phyloP scores from a whole-genome alignment of 2,797 vertebrate species.

The Loriculus beryllinus region DNA sequence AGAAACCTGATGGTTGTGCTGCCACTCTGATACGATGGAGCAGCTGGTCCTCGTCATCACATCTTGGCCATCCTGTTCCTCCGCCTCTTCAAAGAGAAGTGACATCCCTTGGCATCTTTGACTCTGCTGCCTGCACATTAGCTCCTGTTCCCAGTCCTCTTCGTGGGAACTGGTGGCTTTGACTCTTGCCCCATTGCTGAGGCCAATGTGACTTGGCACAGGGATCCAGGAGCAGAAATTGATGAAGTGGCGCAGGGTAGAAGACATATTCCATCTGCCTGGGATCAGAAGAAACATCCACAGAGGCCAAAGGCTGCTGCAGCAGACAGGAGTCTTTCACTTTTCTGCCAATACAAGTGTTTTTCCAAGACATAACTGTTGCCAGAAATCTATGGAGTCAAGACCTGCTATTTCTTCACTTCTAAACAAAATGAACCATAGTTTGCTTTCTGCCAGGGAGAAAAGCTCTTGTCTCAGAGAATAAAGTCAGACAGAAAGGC shows the following conservation, averaged over 20 bases:
- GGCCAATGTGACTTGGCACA: not conserved
- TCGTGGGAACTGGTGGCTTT: not conserved
- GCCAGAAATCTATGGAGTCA: constrained; percentile 29
- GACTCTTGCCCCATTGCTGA: accelerated
- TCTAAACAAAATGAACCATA: constrained; percentile 26
- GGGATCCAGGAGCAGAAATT: not conserved
- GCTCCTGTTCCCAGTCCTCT: not conserved
- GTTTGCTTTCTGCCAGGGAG: not conserved
- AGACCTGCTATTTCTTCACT: not conserved
- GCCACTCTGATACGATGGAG: not conserved
- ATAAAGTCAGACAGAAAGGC: not conserved
- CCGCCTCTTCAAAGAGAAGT: not conserved
- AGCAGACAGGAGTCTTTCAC: not conserved
- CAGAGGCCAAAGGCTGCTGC: constrained; percentile 11
- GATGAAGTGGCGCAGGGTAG: not conserved
- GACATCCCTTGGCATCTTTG: not conserved
- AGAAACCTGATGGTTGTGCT: not conserved
- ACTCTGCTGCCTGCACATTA: not conserved
- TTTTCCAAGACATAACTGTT: constrained; percentile 21
- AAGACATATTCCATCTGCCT: not conserved
- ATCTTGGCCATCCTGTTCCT: not conserved
- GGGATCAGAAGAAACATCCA: not conserved
- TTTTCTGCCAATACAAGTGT: constrained; percentile 40
- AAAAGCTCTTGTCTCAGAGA: not conserved
- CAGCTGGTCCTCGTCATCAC: not conserved